Base-by-base conservation (phyloP, 1,140 invertebrate species). In the Drosophila pectinifera region DNA sequence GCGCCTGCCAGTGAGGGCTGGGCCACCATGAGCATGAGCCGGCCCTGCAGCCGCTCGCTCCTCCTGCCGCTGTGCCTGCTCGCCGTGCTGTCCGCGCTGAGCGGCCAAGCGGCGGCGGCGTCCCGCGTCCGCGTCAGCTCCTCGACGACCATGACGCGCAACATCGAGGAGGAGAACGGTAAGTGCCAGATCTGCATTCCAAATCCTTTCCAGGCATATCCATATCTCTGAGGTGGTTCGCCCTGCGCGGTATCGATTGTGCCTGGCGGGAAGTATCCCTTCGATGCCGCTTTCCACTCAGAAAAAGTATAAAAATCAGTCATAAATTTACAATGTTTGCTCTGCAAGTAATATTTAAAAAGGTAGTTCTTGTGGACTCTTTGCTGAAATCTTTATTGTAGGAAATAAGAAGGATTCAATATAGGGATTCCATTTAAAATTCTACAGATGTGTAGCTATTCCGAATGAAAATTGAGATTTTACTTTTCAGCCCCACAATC, bases 141-240 rank as follows among this genome's bases (percentile, higher is more conserved):
- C 48, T 91, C 90, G 6, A 89, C 84, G n/a, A 70, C 85, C 39
- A 91, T 91, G 91, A 91, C 81, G 36, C 80, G 91, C 24, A 91
- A 91, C 68, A 91, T 91, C 42, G 91, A 91, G 53, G 91, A 91
- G 62, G 91, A 91, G 70, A 91, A 91, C 58, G 91, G 91, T 91
- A 68, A 91, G 91, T 91, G 36, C 1, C 11, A 38, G 11, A 38
- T 31, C n/a, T 7, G n/a, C 14, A 24, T 20, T 31, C 28, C 10
- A 3, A 22, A 20, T 31, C 5, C 14, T 16, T 14, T 34, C 6
- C 26, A 51, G 28, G 0, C 26, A 53, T 53, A 18, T 31, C 16
- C 26, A 51, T 51, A 20, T 14, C 14, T 31, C 26, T 56, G 51
- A 78, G 62, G n/a, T n/a, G n/a, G n/a, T n/a, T n/a, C n/a, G n/a